phyloP scores from a whole-genome alignment of 2,797 vertebrate species.

The Vultur gryphus region DNA sequence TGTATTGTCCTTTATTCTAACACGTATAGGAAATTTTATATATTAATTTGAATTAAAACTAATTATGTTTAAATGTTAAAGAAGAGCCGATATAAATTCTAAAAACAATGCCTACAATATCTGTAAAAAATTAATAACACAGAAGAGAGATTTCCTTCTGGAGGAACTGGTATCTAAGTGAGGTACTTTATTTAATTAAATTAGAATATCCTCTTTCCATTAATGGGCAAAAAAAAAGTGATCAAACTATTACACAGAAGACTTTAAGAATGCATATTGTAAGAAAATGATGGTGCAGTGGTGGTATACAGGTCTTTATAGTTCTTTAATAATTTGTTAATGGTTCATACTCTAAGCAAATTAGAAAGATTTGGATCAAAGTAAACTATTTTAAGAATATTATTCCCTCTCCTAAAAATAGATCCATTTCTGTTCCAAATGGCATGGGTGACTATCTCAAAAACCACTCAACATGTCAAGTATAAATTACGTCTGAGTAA shows the following conservation, averaged over 20 bases:
- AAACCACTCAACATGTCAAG: neutral
- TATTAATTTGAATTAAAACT: slow-evolving; percentile 56
- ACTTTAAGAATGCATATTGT: neutral
- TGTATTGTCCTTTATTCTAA: slow-evolving; percentile 68
- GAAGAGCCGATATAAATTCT: slow-evolving; percentile 48
- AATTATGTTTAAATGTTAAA: slow-evolving; percentile 29
- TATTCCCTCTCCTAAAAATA: neutral
- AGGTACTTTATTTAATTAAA: slow-evolving; percentile 42
- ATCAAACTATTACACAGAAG: neutral
- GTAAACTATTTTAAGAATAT: neutral
- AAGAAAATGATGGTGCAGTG: slow-evolving; percentile 4
- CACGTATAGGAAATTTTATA: slow-evolving; percentile 51
- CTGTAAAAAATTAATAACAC: neutral
- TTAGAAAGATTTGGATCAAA: neutral
- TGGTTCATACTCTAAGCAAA: neutral
- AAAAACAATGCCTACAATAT: neutral
- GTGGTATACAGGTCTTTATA: neutral
- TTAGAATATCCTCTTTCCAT: slow-evolving; percentile 39
- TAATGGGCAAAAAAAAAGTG: neutral
- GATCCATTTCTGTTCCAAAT: neutral
- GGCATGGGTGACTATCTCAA: neutral
- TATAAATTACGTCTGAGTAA: neutral
- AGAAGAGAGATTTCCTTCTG: slow-evolving; percentile 54
- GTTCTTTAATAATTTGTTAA: neutral
- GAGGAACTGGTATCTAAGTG: slow-evolving; percentile 65